A percentile compares a stretch with the other conserved stretches of the same genome.
phyloP scores from a whole-genome alignment of 2,113 vertebrate genomes.

The Leuciscus idus region DNA sequence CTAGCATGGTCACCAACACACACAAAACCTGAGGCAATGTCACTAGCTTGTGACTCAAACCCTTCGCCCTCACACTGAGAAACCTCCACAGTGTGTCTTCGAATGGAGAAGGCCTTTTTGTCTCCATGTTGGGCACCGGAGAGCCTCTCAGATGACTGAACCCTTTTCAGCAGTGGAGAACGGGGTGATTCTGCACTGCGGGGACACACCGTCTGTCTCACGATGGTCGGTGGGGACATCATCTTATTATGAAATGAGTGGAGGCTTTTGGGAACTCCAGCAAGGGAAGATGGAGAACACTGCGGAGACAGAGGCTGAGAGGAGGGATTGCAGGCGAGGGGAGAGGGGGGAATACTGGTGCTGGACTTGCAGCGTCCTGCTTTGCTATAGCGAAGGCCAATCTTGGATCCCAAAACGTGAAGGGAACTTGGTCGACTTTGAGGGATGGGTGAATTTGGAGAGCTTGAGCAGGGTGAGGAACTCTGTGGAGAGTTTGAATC shows the following conservation, averaged over 20 bases:
- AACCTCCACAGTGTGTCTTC: slow-evolving; percentile 78
- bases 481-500: slow-evolving; percentile 84
- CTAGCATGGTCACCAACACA: slow-evolving; percentile 73
- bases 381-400: slow-evolving; percentile 79
- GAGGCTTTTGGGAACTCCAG: slow-evolving; percentile 74
- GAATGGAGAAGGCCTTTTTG: slow-evolving; percentile 70
- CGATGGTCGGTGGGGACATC: slow-evolving; percentile 82
- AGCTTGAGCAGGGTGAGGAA: slow-evolving; percentile 90
- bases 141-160: slow-evolving; percentile 87
- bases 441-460: slow-evolving; percentile 87
- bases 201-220: slow-evolving; percentile 81
- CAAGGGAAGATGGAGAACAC: slow-evolving; percentile 83
- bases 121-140: slow-evolving; percentile 76
- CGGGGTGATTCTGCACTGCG: slow-evolving; percentile 79
- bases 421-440: slow-evolving; percentile 92
- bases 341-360: slow-evolving; percentile 92
- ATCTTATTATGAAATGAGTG: slow-evolving; percentile 83
- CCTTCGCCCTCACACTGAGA: slow-evolving; percentile 70
- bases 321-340: slow-evolving; percentile 87
- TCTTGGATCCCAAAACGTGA: slow-evolving; percentile 85
- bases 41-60: slow-evolving; percentile 64
- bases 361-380: slow-evolving; percentile 90
- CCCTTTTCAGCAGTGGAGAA: slow-evolving; percentile 87
- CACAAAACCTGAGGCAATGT: slow-evolving; percentile 63
- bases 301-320: slow-evolving; percentile 86